Evolutionary conservation across 1,140 invertebrate species (phyloP).

Genomic region (Drosophila burlai): DNA sequence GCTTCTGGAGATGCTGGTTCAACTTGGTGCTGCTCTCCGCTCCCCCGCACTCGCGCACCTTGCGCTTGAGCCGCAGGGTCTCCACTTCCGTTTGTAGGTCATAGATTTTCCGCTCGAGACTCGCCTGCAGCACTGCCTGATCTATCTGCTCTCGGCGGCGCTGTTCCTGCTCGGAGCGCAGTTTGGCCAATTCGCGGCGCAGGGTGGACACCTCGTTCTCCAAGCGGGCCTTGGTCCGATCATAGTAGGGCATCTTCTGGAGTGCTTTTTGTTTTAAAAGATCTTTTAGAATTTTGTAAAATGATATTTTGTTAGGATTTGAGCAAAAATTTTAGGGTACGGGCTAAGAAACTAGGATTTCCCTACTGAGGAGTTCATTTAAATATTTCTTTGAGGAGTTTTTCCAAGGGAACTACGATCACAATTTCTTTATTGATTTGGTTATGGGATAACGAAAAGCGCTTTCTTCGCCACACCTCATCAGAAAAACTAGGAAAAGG

Average conservation of each 20-base stretch:
- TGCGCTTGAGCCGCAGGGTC: not conserved
- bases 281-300: slow-evolving; percentile 1
- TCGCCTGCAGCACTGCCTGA: slow-evolving; percentile 15
- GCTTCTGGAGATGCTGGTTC: slow-evolving; percentile 7
- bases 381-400: not conserved
- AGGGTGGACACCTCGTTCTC: slow-evolving; percentile 26
- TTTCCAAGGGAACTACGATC: not conserved
- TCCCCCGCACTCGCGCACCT: slow-evolving; percentile 24
- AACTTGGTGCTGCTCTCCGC: not conserved
- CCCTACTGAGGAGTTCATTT: not conserved
- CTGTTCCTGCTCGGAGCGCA: slow-evolving; percentile 1
- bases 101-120: slow-evolving; percentile 37
- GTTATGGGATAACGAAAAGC: not conserved
- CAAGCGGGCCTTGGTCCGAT: slow-evolving; percentile 17
- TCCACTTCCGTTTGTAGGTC: slow-evolving; percentile 34
- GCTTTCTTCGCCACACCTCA: not conserved
- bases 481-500: slow-evolving; percentile 2
- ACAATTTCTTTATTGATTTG: not conserved
- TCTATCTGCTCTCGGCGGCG: not conserved
- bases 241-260: slow-evolving; percentile 9
- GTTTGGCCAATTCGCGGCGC: not conserved
- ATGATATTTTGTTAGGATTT: not conserved
- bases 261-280: not conserved
- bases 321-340: not conserved
- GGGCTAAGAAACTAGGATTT: no score